Percentiles rank a stretch among this genome's conserved stretches.
phyloP scores from a whole-genome alignment of 2,113 vertebrate species.

The Prunella himalayana region DNA sequence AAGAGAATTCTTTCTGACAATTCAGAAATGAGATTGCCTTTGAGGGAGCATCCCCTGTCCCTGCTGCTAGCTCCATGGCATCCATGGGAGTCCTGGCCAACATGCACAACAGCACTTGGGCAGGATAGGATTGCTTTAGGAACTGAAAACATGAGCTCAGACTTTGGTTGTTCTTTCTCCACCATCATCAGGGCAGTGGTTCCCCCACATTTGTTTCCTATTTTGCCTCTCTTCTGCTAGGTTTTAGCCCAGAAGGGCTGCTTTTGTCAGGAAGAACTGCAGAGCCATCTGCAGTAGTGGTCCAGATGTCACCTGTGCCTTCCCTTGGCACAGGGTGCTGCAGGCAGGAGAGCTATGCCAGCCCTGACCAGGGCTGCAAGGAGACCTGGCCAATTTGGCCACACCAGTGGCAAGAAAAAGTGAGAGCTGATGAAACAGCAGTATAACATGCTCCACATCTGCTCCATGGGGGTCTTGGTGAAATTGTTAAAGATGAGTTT shows the following conservation, averaged over 20 bases:
- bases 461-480: not conserved
- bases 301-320: not conserved
- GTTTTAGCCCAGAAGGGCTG: not conserved
- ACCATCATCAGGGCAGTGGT: not conserved
- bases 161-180: not conserved
- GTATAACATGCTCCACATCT: not conserved
- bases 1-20: not conserved
- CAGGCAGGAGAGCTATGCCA: not conserved
- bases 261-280: not conserved
- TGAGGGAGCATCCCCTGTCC: not conserved
- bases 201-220: not conserved
- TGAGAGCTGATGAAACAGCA: not conserved
- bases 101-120: accelerated
- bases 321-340: not conserved
- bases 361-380: not conserved
- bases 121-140: not conserved
- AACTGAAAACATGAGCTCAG: not conserved
- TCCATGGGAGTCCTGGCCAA: not conserved
- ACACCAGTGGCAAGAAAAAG: not conserved
- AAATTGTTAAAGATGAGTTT: not conserved
- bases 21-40: not conserved
- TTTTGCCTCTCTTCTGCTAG: not conserved
- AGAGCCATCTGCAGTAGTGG: accelerated
- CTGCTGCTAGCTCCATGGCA: not conserved
- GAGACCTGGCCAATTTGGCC: not conserved